phyloP scores from a whole-genome alignment of 2,888 invertebrate genomes.

The Sclerodermus sp. region DNA sequence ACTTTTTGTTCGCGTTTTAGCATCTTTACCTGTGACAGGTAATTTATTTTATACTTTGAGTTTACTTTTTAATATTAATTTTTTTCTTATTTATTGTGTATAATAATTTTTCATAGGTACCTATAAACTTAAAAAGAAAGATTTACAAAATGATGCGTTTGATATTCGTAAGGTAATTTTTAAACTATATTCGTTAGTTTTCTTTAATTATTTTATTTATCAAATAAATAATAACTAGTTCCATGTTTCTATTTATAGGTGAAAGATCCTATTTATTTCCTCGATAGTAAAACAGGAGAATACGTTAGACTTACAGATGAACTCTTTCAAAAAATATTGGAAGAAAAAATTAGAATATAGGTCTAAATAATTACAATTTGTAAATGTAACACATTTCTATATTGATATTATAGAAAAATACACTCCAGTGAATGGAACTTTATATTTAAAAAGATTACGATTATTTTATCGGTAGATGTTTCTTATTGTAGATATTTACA shows the following conservation, averaged over 20 bases:
- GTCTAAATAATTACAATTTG: too few relatives aligned
- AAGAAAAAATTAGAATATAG: conserved; percentile 37
- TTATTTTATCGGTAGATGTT: too few relatives aligned
- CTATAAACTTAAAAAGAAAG: conserved; percentile 89
- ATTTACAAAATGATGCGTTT: conserved; percentile 83
- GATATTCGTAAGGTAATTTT: conserved; percentile 72
- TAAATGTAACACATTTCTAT: not conserved
- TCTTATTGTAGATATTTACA: too few relatives aligned
- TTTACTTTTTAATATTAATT: not conserved
- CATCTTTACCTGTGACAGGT: conserved; percentile 78
- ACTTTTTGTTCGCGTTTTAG: conserved; percentile 79
- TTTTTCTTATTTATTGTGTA: not conserved
- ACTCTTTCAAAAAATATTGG: conserved; percentile 63
- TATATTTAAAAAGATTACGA: too few relatives aligned
- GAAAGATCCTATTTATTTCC: conserved; percentile 75
- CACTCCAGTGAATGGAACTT: not conserved
- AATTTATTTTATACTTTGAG: conserved; percentile 16
- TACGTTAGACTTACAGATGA: conserved; percentile 67
- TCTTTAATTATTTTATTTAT: not conserved
- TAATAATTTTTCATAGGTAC: conserved; percentile 67
- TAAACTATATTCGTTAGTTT: not conserved
- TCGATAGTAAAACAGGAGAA: conserved; percentile 59
- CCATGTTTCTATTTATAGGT: conserved; percentile 50
- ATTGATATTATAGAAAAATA: not conserved
- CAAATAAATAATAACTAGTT: not conserved